phyloP scores from a whole-genome alignment of 2,797 vertebrate genomes.

The Cossypha niveicapilla region DNA sequence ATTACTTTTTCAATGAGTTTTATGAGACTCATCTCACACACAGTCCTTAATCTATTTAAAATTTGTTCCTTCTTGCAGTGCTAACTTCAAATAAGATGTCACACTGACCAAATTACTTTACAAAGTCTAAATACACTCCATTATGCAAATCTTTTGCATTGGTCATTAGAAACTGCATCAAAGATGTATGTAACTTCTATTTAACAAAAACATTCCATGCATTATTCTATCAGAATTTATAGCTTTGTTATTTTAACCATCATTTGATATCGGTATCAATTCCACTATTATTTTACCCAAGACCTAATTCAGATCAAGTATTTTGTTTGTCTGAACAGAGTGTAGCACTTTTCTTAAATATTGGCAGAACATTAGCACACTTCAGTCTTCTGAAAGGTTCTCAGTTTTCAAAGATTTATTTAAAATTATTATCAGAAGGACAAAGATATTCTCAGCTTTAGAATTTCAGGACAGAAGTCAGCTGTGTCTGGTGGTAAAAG shows the following conservation, averaged over 20 bases:
- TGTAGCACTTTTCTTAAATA: background rate
- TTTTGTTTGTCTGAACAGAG: background rate
- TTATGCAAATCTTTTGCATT: background rate
- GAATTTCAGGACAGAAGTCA: background rate
- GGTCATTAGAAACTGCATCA: background rate
- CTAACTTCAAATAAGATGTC: background rate
- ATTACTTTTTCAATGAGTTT: background rate
- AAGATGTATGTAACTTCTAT: background rate
- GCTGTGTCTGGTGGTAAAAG: background rate
- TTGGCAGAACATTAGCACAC: background rate
- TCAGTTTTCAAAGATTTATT: background rate
- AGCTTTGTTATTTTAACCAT: background rate
- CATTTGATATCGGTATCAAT: background rate
- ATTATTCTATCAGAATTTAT: background rate
- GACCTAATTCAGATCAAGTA: background rate
- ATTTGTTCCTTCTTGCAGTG: background rate
- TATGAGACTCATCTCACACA: background rate
- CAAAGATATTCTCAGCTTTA: background rate
- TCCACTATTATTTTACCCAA: background rate
- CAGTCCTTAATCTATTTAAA: background rate
- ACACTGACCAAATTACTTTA: background rate
- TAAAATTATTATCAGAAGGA: background rate
- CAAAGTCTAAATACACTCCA: background rate
- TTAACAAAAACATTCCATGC: background rate
- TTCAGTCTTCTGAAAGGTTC: background rate